Base-by-base conservation (phyloP, 2,113 vertebrate genomes). In the Dicrurus megarhynchus region DNA sequence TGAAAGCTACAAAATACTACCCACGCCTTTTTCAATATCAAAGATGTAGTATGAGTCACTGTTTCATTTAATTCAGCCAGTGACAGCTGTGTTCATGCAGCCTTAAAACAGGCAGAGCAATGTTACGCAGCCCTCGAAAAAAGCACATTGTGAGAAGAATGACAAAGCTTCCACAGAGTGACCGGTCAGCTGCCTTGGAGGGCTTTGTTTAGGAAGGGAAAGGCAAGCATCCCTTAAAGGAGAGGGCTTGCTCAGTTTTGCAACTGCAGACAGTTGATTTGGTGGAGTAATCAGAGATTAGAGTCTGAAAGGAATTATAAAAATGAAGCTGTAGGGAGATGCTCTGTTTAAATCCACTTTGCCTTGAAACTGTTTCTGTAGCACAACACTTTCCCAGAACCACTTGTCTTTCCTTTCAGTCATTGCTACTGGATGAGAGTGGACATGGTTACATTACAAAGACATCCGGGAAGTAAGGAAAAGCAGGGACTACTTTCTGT, bases 11-110 rank as follows among this genome's bases (percentile, higher is more conserved):
- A 57, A 89, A 95, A 76, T 95, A 42, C 84, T 92, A 79, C 92
- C 87, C 91, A 84, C 61, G 42, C 61, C 65, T 91, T 92, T 89
- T 89, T 63, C 82, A 84, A 37, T 88, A 90, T 65, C 82, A 82
- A 70, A 82, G 53, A 37, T 90, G 56, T 92, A 84, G 71, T 81
- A 56, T 97, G 97, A 96, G 73, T 97, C 95, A 96, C 70, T 49
- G 61, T 67, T 96, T 95, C 69, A 28, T 94, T 95, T 94, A 88
- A 82, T 90, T 80, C 78, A 93, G 84, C 67, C 68, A 63, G 85
- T 55, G 86, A 86, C 82, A 95, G 81, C 92, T 95, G 75, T 33
- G 35, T 42, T 91, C 87, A 39, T 24, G 53, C 52, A 92, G 79
- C 71, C 80, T 91, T 69, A 83, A 87, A 59, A 60, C 47, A 55